phyloP scores from a whole-genome alignment of 2,797 vertebrate genomes.

The Erethizon dorsatum region DNA sequence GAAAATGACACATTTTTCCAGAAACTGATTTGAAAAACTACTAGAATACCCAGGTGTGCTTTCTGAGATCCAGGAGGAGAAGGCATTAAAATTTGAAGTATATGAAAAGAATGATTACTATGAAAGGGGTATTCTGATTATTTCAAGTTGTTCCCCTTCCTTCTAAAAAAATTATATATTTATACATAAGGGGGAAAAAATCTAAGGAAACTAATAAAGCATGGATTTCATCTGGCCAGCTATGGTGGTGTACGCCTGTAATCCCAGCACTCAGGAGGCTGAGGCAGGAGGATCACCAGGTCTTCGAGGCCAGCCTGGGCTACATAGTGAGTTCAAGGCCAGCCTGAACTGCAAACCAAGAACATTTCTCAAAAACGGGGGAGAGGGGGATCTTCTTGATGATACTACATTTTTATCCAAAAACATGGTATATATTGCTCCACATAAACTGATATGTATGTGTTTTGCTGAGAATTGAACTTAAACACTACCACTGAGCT shows the following conservation, averaged over 20 bases:
- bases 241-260: background rate
- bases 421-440: background rate
- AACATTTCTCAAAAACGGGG: background rate
- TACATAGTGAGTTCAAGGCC: background rate
- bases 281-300: background rate
- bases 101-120: conserved; percentile 92
- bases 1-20: conserved; percentile 96
- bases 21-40: conserved; percentile 92
- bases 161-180: background rate
- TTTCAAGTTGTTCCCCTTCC: background rate
- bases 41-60: conserved; percentile 94
- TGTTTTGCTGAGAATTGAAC: background rate
- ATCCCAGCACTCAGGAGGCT: background rate
- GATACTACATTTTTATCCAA: background rate
- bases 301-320: background rate
- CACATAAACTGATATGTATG: background rate
- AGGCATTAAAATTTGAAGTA: conserved; percentile 95
- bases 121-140: conserved; percentile 43
- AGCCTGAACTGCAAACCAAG: background rate
- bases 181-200: background rate
- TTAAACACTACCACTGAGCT: background rate
- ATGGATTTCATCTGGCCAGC: background rate
- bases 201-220: background rate
- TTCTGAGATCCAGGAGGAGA: conserved; percentile 93
- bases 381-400: background rate